Evolutionary conservation across 2,888 invertebrate genomes (phyloP).

Genomic region (Drosophila bunnanda): DNA sequence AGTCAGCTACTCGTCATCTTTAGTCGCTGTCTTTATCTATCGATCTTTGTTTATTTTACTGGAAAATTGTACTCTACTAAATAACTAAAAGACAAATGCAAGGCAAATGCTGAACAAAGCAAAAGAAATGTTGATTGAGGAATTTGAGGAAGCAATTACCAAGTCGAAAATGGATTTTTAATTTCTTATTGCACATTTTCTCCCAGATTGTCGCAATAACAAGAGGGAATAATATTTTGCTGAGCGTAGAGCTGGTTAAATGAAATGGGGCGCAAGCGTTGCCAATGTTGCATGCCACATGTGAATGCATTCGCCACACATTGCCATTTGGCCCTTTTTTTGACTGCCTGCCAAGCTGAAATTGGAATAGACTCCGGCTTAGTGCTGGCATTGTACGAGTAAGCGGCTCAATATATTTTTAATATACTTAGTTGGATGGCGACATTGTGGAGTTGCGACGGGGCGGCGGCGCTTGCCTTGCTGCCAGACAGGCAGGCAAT

Average conservation of each 20-base stretch:
- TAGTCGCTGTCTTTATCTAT: not conserved
- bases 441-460: conserved; percentile 36
- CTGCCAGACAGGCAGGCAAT: conserved; percentile 50
- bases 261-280: conserved; percentile 33
- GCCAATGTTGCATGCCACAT: conserved; percentile 60
- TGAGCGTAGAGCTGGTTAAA: conserved; percentile 18
- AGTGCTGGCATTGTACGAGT: conserved; percentile 58
- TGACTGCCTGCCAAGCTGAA: conserved; percentile 68
- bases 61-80: too few relatives aligned
- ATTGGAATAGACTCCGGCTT: conserved; percentile 68
- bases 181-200: conserved; percentile 1
- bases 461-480: too few relatives aligned
- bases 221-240: conserved; percentile 6
- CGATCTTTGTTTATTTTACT: not conserved
- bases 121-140: not conserved
- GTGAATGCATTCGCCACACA: conserved; percentile 56
- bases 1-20: too few relatives aligned
- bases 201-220: not conserved
- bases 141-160: not conserved
- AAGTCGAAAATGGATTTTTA: not conserved
- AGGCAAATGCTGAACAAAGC: not conserved
- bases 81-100: not conserved
- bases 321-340: conserved; percentile 20
- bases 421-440: conserved; percentile 74
- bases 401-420: conserved; percentile 78